Evolutionary conservation across 2,797 vertebrate genomes (phyloP).

Genomic region (Synanceia verrucosa): DNA sequence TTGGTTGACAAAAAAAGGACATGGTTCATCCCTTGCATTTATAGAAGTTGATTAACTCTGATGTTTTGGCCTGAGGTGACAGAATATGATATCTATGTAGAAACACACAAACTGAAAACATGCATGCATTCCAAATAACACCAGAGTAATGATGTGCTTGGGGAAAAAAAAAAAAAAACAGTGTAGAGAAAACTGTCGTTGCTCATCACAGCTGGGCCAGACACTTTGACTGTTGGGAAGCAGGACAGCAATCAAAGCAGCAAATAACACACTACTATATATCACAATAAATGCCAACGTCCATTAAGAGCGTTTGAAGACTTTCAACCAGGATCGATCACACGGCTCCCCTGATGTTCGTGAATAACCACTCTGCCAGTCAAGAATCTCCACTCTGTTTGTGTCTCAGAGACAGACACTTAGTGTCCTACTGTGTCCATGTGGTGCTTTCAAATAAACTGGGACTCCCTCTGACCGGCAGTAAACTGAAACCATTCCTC

Average conservation of each 20-base stretch:
- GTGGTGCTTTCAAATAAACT: constrained; percentile 67
- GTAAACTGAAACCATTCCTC: constrained; percentile 72
- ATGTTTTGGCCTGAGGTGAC: background rate
- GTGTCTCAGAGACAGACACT: constrained; percentile 55
- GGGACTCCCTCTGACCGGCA: constrained; percentile 49
- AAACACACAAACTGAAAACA: background rate
- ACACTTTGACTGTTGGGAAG: constrained; percentile 15
- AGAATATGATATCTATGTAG: constrained; percentile 29
- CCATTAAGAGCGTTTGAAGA: constrained; percentile 12
- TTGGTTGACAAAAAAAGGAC: background rate
- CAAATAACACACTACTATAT: constrained; percentile 10
- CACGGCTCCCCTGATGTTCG: constrained; percentile 42
- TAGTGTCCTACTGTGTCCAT: constrained; percentile 72
- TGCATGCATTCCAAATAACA: constrained; percentile 14
- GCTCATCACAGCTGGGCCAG: constrained; percentile 14
- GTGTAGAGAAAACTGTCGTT: constrained; percentile 1
- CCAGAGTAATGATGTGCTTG: background rate
- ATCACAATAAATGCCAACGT: constrained; percentile 37
- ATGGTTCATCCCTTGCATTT: background rate
- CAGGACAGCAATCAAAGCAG: constrained; percentile 8
- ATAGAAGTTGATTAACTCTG: background rate
- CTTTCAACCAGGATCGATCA: constrained; percentile 34
- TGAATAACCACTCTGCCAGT: constrained; percentile 63
- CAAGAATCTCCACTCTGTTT: constrained; percentile 51
- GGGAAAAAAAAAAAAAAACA: too few species aligned